phyloP scores from a whole-genome alignment of 2,888 invertebrate species.

The Sminthurinus aureus region DNA sequence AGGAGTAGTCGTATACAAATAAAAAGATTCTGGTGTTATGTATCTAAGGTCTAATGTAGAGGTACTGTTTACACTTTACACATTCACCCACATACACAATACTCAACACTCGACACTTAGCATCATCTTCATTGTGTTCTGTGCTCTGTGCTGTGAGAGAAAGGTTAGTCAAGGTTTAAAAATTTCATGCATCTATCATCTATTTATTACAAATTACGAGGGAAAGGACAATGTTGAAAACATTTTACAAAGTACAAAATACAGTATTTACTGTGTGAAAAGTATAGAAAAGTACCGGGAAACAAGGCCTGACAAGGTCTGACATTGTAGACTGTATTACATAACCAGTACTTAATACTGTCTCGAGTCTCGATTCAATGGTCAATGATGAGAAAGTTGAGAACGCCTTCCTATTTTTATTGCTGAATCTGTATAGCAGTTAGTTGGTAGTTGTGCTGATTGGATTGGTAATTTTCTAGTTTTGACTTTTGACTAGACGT shows the following conservation, averaged over 20 bases:
- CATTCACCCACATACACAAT: too few relatives aligned
- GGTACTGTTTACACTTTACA: too few relatives aligned
- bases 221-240: neutral
- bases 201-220: neutral
- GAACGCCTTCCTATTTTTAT: conserved; percentile 30
- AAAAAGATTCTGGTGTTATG: too few relatives aligned
- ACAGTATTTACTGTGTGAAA: neutral
- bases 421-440: neutral
- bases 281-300: neutral
- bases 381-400: conserved; percentile 33
- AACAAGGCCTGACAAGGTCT: neutral
- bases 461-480: neutral
- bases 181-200: neutral
- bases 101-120: too few relatives aligned
- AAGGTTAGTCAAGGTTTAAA: neutral
- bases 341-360: neutral
- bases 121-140: too few relatives aligned
- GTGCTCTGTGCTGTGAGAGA: neutral
- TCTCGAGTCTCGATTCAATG: conserved; percentile 7
- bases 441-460: conserved; percentile 10
- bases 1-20: too few relatives aligned
- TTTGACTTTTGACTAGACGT: neutral
- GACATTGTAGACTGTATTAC: neutral
- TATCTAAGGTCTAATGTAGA: too few relatives aligned
- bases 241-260: conserved; percentile 2